Conservation (phyloP, 1,140 invertebrate species). For the silkworm (Bombyx mori) region DNA sequence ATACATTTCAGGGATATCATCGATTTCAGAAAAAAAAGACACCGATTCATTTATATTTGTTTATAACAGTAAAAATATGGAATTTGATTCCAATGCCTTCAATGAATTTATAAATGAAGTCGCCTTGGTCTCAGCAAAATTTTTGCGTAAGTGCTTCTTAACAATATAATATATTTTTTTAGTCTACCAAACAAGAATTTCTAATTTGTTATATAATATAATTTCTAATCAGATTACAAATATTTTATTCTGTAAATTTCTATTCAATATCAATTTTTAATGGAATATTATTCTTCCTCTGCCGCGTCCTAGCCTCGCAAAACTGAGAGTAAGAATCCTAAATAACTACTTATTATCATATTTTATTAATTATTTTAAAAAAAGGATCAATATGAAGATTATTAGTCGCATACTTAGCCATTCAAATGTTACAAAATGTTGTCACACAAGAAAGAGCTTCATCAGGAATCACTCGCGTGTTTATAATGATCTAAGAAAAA, state of each 20-base stretch:
- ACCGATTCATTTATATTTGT: slow-evolving; percentile 49
- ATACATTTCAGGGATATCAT: slow-evolving; percentile 36
- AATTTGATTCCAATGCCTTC: slow-evolving; percentile 33
- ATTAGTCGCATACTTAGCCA: too few species aligned
- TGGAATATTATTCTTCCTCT: too few species aligned
- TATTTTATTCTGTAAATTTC: too few species aligned
- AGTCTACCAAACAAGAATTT: not conserved
- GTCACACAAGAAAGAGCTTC: too few species aligned
- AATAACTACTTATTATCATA: too few species aligned
- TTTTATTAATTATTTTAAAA: not conserved
- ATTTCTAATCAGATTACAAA: not conserved
- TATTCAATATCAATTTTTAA: too few species aligned
- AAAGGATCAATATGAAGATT: not conserved
- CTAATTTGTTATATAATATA: not conserved
- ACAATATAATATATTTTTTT: not conserved
- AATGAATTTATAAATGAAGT: slow-evolving; percentile 44
- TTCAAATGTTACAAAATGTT: too few species aligned
- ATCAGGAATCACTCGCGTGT: too few species aligned
- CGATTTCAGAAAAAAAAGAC: slow-evolving; percentile 43
- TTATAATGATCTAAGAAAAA: too few species aligned
- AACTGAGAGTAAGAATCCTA: too few species aligned
- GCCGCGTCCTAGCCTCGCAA: too few species aligned
- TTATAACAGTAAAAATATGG: slow-evolving; percentile 33
- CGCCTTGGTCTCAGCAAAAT: slow-evolving; percentile 32
- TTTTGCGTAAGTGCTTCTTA: slow-evolving; percentile 38